phyloP scores from a whole-genome alignment of 2,113 vertebrate species.

The Bolborhynchus lineola region DNA sequence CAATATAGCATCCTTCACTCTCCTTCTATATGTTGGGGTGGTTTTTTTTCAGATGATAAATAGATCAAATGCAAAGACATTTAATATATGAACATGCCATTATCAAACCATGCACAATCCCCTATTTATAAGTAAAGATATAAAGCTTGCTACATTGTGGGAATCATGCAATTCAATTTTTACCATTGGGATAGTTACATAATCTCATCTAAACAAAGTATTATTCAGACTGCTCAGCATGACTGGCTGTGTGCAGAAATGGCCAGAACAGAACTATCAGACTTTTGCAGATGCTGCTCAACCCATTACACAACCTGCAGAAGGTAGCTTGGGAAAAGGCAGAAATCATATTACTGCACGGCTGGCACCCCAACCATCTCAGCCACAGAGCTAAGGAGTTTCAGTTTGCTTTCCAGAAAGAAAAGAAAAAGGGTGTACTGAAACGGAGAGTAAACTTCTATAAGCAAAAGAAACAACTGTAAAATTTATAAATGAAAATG shows the following conservation, averaged over 20 bases:
- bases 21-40: neutral
- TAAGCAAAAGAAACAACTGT: conserved; percentile 35
- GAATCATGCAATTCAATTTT: neutral
- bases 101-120: neutral
- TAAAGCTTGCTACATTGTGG: neutral
- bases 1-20: neutral
- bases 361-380: neutral
- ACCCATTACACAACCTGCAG: neutral
- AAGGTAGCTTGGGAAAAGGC: neutral
- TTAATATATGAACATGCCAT: neutral
- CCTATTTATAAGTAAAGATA: neutral
- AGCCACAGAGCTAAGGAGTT: neutral
- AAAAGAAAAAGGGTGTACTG: neutral
- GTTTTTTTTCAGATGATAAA: neutral
- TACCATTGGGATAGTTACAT: neutral
- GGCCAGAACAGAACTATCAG: neutral
- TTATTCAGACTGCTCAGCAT: neutral
- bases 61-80: neutral
- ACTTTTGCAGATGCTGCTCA: neutral
- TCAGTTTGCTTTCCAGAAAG: neutral
- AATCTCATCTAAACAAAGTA: neutral
- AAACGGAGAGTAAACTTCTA: neutral
- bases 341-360: neutral
- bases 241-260: neutral
- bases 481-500: conserved; percentile 26